Base-by-base conservation (phyloP, 2,888 invertebrate genomes). In the Pyrochroa serraticornis region DNA sequence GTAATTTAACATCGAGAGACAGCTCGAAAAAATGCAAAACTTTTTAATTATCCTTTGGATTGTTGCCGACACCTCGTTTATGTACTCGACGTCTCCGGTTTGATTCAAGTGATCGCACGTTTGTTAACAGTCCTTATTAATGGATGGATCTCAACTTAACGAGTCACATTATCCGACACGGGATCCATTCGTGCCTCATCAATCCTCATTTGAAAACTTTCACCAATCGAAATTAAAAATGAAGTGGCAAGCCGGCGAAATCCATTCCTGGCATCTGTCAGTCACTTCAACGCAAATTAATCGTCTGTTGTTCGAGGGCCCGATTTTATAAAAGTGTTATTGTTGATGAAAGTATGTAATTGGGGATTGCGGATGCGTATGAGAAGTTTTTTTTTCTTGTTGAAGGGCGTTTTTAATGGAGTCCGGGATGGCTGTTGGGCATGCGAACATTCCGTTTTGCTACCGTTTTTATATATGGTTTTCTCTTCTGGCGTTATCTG, bases 111-210 rank as follows among this genome's bases (percentile, higher is more conserved):
- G 39, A 39, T 39, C 39, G 39, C 39, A 31, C 54, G 10, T 46
- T 47, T 47, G 41, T 54, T 38, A 53, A 45, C 53, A 33, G 51
- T 45, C 38, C 45, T 53, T 53, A 53, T 53, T 53, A 53, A 53
- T 53, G 53, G 53, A 54, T 54, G 55, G 55, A 55, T 55, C 43
- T 41, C 37, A 43, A 55, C 30, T 55, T 55, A 49, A 49, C 55
- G 48, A 55, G 55, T 49, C 48, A 43, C 37, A 55, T 55, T 55
- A 41, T 42, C 35, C 43, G 31, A 9, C 33, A 41, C 39, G 13
- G 34, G 33, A 39, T 32, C 42, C 45, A 39, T 52, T 54, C 35
- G 47, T 33, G 55, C 48, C 37, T 55, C 55, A 55, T 55, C 55
- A 55, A 55, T 55, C 38, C 44, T 55, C 33, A 55, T 55, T 55